phyloP scores from a whole-genome alignment of 2,888 invertebrate genomes.

The Julus scanicus region DNA sequence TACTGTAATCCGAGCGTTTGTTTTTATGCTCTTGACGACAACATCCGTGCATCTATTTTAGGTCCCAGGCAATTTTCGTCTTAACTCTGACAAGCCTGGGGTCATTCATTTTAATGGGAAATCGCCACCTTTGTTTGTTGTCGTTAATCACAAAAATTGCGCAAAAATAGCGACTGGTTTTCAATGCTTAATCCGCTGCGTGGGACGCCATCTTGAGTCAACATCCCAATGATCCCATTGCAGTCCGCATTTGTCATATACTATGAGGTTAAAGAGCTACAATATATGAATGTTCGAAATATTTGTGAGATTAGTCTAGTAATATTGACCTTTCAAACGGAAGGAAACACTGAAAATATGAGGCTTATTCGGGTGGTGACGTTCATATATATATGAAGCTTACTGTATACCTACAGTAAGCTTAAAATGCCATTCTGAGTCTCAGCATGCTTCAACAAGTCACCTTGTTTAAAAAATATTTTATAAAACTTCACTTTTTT shows the following conservation, averaged over 20 bases:
- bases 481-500: too few species aligned
- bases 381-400: too few species aligned
- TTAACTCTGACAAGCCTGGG: not conserved
- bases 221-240: not conserved
- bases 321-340: too few species aligned
- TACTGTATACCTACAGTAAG: too few species aligned
- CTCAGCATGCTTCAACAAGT: too few species aligned
- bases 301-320: too few species aligned
- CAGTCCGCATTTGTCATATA: not conserved
- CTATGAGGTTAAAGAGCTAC: not conserved
- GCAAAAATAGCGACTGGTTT: not conserved
- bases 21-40: not conserved
- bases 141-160: slow-evolving; percentile 32
- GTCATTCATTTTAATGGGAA: not conserved
- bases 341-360: too few species aligned
- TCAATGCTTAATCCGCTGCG: not conserved
- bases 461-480: too few species aligned
- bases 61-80: not conserved
- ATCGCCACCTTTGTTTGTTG: not conserved
- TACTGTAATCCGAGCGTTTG: too few species aligned
- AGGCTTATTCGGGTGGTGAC: too few species aligned
- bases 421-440: too few species aligned
- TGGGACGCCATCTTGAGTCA: slow-evolving; percentile 10
- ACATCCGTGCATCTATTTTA: not conserved
- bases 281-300: too few species aligned